Percentiles rank a stretch among this genome's conserved stretches.
phyloP scores from a whole-genome alignment of 1,140 invertebrate species.

The Berghia stephanieae region DNA sequence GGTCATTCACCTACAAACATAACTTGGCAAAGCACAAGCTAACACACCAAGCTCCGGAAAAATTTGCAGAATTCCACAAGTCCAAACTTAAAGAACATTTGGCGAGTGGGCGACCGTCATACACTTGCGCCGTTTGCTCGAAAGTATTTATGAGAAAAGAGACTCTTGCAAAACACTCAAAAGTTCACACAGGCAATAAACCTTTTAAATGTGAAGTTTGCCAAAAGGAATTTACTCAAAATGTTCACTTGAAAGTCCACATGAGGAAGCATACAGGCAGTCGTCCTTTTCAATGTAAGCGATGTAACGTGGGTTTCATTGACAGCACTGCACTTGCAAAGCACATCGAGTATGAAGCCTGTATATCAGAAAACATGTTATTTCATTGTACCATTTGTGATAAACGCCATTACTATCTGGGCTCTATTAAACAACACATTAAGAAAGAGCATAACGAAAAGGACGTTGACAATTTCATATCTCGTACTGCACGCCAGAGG shows the following conservation, averaged over 20 bases:
- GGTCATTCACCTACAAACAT: conserved; percentile 37
- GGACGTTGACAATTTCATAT: conserved; percentile 1
- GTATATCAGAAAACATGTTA: conserved; percentile 21
- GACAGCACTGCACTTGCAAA: conserved; percentile 39
- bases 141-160: conserved; percentile 38
- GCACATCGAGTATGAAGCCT: conserved; percentile 35
- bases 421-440: conserved; percentile 21
- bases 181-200: conserved; percentile 30
- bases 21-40: conserved; percentile 34
- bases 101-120: conserved; percentile 34
- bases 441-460: conserved; percentile 9
- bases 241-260: conserved; percentile 38
- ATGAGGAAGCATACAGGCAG: conserved; percentile 35
- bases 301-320: conserved; percentile 29
- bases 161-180: conserved; percentile 33
- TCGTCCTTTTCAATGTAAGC: conserved; percentile 34
- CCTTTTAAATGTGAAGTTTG: conserved; percentile 31
- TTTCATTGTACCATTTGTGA: conserved; percentile 19
- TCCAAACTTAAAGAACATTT: conserved; percentile 28
- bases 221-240: conserved; percentile 33
- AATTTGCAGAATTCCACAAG: conserved; percentile 26
- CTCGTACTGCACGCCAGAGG: too few relatives aligned
- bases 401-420: conserved; percentile 23
- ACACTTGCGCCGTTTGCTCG: conserved; percentile 18
- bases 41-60: conserved; percentile 28